Percentiles rank a stretch among this genome's conserved stretches.
phyloP scores from a whole-genome alignment of 2,888 invertebrate genomes.

The Troilus luridus region DNA sequence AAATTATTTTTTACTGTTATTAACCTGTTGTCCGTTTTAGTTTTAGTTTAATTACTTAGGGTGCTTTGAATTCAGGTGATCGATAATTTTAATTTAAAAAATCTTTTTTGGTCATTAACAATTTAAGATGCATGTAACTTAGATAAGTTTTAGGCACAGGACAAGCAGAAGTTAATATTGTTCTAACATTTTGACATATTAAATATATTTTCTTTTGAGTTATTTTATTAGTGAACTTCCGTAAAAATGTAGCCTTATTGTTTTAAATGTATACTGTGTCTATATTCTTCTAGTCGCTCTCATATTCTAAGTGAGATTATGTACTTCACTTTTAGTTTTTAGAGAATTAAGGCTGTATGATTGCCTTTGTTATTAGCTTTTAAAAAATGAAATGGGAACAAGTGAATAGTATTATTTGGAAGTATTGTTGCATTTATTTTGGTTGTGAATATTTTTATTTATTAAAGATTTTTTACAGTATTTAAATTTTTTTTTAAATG shows the following conservation, averaged over 20 bases:
- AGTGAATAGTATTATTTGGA: slow-evolving; percentile 45
- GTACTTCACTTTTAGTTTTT: slow-evolving; percentile 35
- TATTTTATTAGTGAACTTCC: neutral
- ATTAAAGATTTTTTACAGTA: neutral
- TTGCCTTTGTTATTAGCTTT: slow-evolving; percentile 12
- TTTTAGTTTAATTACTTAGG: slow-evolving; percentile 21
- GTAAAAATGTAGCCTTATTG: neutral
- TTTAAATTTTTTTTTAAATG: slow-evolving; percentile 12
- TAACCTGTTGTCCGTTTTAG: slow-evolving; percentile 10
- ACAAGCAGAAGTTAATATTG: neutral
- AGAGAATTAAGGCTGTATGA: slow-evolving; percentile 40
- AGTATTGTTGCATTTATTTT: slow-evolving; percentile 51
- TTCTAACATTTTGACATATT: neutral
- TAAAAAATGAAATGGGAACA: slow-evolving; percentile 17
- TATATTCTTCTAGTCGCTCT: slow-evolving; percentile 30
- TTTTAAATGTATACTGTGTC: neutral
- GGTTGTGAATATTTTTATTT: slow-evolving; percentile 44
- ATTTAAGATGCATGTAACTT: neutral
- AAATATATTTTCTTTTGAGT: neutral
- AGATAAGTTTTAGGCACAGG: neutral
- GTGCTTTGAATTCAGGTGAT: neutral
- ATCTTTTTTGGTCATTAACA: neutral
- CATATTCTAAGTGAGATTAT: slow-evolving; percentile 23
- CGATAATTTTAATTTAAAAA: neutral
- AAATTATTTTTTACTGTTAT: slow-evolving; percentile 8